Conservation (phyloP, 2,113 vertebrate genomes). For the Trachemys scripta region DNA sequence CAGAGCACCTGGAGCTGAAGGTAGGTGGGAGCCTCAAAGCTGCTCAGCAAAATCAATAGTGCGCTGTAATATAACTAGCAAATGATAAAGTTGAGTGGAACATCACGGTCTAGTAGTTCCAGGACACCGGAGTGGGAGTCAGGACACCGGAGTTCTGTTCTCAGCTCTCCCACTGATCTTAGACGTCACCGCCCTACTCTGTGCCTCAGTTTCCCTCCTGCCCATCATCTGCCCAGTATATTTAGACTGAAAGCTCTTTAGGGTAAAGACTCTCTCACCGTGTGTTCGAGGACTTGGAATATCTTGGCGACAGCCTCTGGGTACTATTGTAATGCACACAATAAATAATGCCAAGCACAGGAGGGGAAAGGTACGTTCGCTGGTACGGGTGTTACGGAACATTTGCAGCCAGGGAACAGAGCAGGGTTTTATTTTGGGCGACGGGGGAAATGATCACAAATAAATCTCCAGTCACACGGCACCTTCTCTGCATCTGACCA, state of each 20-base stretch:
- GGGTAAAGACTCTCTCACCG: not conserved
- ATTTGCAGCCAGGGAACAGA: not conserved
- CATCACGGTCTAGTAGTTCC: too few relatives aligned
- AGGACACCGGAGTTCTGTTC: too few relatives aligned
- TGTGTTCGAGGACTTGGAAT: not conserved
- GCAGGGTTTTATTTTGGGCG: not conserved
- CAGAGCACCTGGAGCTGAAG: too few relatives aligned
- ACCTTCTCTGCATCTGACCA: not conserved
- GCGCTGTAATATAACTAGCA: too few relatives aligned
- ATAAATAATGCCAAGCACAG: not conserved
- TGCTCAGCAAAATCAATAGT: too few relatives aligned
- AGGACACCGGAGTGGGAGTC: too few relatives aligned
- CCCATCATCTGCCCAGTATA: not conserved
- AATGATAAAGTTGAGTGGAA: too few relatives aligned
- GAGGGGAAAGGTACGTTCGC: not conserved
- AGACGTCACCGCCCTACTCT: not conserved
- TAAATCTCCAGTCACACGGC: not conserved
- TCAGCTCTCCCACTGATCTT: too few relatives aligned
- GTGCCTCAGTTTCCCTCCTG: not conserved
- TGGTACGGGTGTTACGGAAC: not conserved
- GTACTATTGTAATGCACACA: not conserved
- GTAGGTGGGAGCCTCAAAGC: too few relatives aligned
- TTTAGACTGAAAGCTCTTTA: not conserved
- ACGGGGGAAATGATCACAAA: not conserved
- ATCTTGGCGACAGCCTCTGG: not conserved